phyloP scores from a whole-genome alignment of 2,888 invertebrate species.

The Microplitis deprimator region DNA sequence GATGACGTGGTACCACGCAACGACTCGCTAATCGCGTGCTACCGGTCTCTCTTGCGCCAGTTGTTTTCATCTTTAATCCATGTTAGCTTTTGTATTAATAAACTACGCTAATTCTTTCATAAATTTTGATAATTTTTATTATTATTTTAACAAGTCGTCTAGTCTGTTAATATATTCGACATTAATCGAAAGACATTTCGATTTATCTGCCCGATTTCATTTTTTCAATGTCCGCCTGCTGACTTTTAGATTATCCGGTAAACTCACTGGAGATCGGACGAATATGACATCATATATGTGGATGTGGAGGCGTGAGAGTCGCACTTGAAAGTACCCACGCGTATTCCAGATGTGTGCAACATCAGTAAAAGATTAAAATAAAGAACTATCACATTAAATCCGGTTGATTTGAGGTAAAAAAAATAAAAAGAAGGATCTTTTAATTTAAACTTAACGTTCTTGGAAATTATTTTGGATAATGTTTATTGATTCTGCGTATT shows the following conservation, averaged over 20 bases:
- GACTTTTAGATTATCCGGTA: not conserved
- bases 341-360: conserved; percentile 42
- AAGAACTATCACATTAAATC: not conserved
- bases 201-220: too few relatives aligned
- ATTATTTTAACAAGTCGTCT: too few relatives aligned
- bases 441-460: conserved; percentile 10
- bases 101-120: too few relatives aligned
- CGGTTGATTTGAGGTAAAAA: too few relatives aligned
- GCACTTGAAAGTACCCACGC: conserved; percentile 47
- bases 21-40: conserved; percentile 58
- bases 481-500: conserved; percentile 29
- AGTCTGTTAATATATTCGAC: too few relatives aligned
- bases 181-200: too few relatives aligned
- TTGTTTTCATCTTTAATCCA: conserved; percentile 31
- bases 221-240: too few relatives aligned
- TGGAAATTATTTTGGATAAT: conserved; percentile 25
- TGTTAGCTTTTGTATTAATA: not conserved
- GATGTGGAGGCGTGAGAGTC: conserved; percentile 50
- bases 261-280: conserved; percentile 15
- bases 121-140: too few relatives aligned
- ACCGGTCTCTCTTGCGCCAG: conserved; percentile 51
- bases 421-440: conserved; percentile 8
- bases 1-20: conserved; percentile 61
- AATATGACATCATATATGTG: conserved; percentile 47
- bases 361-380: not conserved